phyloP scores from a whole-genome alignment of 2,888 invertebrate genomes.

The Stenodema calcarata region DNA sequence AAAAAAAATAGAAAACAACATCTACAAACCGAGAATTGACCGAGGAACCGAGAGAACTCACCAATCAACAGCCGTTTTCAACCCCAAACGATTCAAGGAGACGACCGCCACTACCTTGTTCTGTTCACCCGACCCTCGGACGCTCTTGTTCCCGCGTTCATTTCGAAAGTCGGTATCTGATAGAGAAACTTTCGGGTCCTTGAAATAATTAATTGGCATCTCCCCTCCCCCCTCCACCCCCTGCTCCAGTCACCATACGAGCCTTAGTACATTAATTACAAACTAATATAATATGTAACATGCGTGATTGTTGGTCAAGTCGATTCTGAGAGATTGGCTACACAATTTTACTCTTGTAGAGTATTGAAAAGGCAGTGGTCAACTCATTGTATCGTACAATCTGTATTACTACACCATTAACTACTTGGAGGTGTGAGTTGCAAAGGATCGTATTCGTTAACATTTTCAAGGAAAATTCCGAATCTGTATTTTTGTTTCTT shows the following conservation, averaged over 20 bases:
- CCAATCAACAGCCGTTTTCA: neutral
- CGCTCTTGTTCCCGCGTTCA: neutral
- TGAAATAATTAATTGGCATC: neutral
- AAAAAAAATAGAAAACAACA: neutral
- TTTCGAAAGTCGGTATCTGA: neutral
- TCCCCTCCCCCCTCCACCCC: neutral
- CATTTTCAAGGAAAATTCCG: too few relatives aligned
- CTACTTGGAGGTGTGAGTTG: neutral
- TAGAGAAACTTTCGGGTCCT: neutral
- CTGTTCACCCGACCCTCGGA: neutral
- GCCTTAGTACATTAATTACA: neutral
- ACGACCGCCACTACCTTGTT: too few relatives aligned
- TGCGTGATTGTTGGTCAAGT: neutral
- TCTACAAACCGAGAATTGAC: neutral
- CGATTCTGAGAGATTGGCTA: neutral
- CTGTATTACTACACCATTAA: neutral
- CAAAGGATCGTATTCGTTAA: too few relatives aligned
- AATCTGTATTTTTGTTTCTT: too few relatives aligned
- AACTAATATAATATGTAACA: neutral
- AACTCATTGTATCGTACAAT: neutral
- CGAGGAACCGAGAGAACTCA: neutral
- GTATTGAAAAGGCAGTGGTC: neutral
- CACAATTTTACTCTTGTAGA: neutral
- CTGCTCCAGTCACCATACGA: neutral
- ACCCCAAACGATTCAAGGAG: neutral